These are phyloP conservation scores for Ascidia mentula DNA, from an alignment of 23 tunicate genomes.

Conservation along the genomic window DNA sequence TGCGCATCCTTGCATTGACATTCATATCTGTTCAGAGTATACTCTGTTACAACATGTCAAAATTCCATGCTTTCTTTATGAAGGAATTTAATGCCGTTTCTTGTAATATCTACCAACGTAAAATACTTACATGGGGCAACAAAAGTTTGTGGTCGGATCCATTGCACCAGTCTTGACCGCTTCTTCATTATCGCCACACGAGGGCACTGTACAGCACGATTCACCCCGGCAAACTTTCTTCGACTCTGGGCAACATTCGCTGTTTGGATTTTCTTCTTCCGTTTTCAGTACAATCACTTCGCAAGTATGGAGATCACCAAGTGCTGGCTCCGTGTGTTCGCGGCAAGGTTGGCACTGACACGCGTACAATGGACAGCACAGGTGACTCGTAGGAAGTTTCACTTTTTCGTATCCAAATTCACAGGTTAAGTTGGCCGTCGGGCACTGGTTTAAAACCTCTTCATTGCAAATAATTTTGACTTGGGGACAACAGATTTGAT, in stretches of 20 bases:
- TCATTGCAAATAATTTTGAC: conserved; percentile 33
- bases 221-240: conserved; percentile 24
- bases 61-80: too few relatives aligned
- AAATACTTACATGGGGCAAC: conserved; percentile 42
- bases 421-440: conserved; percentile 33
- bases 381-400: not conserved
- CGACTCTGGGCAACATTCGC: conserved; percentile 35
- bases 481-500: conserved; percentile 30
- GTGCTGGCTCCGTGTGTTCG: not conserved
- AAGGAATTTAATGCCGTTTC: too few relatives aligned
- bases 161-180: not conserved
- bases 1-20: conserved; percentile 12
- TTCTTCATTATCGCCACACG: conserved; percentile 33
- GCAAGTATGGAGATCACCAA: conserved; percentile 4
- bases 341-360: conserved; percentile 25
- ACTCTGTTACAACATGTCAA: too few relatives aligned
- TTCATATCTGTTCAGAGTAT: not conserved
- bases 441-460: conserved; percentile 17
- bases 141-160: conserved; percentile 17
- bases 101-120: too few relatives aligned
- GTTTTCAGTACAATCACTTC: conserved; percentile 23
- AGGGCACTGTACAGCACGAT: conserved; percentile 20
- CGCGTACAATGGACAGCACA: conserved; percentile 33
- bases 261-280: conserved; percentile 38
- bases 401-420: not conserved